A percentile compares a stretch with the other conserved stretches of the same genome.
phyloP scores from a whole-genome alignment of 2,888 invertebrate species.

The Masnerella sp. region DNA sequence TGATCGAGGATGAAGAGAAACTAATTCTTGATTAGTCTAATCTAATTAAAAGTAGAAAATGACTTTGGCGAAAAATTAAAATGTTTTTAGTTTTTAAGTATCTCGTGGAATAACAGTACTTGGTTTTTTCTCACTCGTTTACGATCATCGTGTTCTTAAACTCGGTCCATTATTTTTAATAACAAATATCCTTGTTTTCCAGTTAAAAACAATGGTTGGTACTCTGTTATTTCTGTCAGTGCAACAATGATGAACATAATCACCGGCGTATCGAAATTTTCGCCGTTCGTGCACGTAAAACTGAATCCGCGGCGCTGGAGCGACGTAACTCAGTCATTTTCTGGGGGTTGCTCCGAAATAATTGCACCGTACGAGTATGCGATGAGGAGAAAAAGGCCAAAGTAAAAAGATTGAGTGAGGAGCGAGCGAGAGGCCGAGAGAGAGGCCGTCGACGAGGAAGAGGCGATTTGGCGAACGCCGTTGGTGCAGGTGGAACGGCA shows the following conservation, averaged over 20 bases:
- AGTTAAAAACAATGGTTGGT: too few species aligned
- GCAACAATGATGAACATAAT: slow-evolving; percentile 57
- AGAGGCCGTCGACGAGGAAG: slow-evolving; percentile 34
- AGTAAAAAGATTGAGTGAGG: slow-evolving; percentile 58
- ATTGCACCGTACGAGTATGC: slow-evolving; percentile 60
- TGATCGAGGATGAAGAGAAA: too few species aligned
- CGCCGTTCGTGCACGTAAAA: slow-evolving; percentile 59
- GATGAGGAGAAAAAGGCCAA: slow-evolving; percentile 59
- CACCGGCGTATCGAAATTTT: slow-evolving; percentile 56
- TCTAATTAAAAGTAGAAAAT: too few species aligned
- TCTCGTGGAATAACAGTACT: too few species aligned
- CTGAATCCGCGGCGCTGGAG: slow-evolving; percentile 49
- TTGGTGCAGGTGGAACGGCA: slow-evolving; percentile 53
- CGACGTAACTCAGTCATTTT: slow-evolving; percentile 62
- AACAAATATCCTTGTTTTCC: too few species aligned
- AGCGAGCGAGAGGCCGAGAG: slow-evolving; percentile 36
- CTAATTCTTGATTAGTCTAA: too few species aligned
- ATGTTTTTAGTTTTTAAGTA: too few species aligned
- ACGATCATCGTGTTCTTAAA: too few species aligned
- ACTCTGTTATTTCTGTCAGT: too few species aligned
- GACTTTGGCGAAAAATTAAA: too few species aligned
- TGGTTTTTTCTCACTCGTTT: too few species aligned
- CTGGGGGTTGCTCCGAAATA: slow-evolving; percentile 63
- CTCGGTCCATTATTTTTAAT: too few species aligned
- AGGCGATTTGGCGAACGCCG: slow-evolving; percentile 49